Evolutionary conservation across 1,140 invertebrate genomes (phyloP), one percentile per base, ranked within the genome.

Genomic region (Maconellicoccus hirsutus): DNA sequence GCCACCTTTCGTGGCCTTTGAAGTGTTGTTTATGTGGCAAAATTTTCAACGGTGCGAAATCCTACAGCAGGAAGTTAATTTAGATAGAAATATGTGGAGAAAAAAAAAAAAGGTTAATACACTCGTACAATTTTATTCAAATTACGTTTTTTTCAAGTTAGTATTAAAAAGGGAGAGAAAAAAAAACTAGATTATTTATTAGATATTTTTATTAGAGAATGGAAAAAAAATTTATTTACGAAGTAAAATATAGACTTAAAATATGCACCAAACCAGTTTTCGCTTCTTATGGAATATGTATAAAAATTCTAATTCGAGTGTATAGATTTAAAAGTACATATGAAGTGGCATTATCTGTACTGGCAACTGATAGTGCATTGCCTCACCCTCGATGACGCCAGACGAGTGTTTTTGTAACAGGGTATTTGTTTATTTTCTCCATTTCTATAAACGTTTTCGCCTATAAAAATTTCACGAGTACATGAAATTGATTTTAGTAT

Each of bases 31-130:
- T 33, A 3, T 33, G 29, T 33, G 4, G 12, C 29, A 3, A 33
- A 33, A 33, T 33, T n/a, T n/a, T n/a, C n/a, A 33, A 33, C 12
- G 29, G 12, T 12, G 29, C 29, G 12, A 33, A 33, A 33, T 33
- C 4, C 29, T n/a, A n/a, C 29, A 33, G 3, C 29, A 33, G 29
- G 29, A 33, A 33, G 29, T 33, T 33, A 33, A 33, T 6, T 33
- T 33, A 6, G 12, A 3, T 33, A 3, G 29, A 33, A 12, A n/a
- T n/a, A n/a, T n/a, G n/a, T n/a, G 29, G 29, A 6, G 29, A 16
- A 52, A 52, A 52, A 52, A 52, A 52, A 52, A 52, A 52, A 52
- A 52, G 42, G 42, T 52, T 52, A 52, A 52, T 16, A 52, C 42
- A 52, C 42, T 52, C 42, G 42, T 19, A 19, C 42, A 52, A 52